Conservation (phyloP, 2,797 vertebrate species). For the Spinus pinus region DNA sequence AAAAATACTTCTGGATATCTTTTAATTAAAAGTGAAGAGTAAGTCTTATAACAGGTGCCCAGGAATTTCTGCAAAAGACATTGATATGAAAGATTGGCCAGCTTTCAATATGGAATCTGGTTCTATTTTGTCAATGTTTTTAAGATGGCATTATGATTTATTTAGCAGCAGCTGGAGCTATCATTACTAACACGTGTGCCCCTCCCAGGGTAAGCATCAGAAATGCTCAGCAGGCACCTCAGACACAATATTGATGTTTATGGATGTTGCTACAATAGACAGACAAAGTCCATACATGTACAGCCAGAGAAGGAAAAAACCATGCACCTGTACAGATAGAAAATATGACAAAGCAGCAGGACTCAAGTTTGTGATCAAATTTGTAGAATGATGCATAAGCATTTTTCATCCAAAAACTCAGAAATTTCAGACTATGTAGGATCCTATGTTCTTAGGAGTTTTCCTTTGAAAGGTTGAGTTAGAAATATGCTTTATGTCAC, state of each 20-base stretch:
- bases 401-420: neutral
- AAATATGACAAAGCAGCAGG: neutral
- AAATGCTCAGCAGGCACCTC: slow-evolving; percentile 31
- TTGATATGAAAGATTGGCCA: slow-evolving; percentile 43
- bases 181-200: slow-evolving; percentile 48
- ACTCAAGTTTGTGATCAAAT: neutral
- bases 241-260: slow-evolving; percentile 2
- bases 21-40: slow-evolving; percentile 54
- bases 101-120: slow-evolving; percentile 53
- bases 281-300: neutral
- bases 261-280: neutral
- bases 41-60: slow-evolving; percentile 47
- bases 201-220: neutral
- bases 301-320: neutral
- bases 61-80: slow-evolving; percentile 44
- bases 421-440: neutral
- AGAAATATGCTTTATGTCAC: neutral
- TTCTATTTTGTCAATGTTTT: slow-evolving; percentile 59
- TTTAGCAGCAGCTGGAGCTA: slow-evolving; percentile 57
- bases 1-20: slow-evolving; percentile 10
- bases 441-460: neutral
- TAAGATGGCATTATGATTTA: slow-evolving; percentile 64
- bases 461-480: neutral
- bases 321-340: neutral
- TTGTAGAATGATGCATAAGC: neutral